Evolutionary conservation across 2,888 invertebrate species (phyloP), one percentile per base, ranked within the genome.

Genomic region (Chymomyza amoena): DNA sequence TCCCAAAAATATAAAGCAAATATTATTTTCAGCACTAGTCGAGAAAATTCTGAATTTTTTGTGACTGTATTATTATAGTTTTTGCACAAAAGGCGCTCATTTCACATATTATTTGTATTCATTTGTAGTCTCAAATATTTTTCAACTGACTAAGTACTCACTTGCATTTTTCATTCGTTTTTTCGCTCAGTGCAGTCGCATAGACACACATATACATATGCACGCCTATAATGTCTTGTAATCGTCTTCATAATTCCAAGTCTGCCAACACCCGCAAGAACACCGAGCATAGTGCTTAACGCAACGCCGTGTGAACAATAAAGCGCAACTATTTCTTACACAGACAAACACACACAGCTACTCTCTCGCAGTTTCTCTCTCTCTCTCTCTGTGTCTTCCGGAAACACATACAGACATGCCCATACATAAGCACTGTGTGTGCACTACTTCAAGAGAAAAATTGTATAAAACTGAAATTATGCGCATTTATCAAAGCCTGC

Each of bases 211-310:
- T 50, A 20, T 56, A 59, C 70, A 25, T 72, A 75, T 73, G 77
- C 68, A 72, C 75, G 74, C 79, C 85, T 80, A 82, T 87, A 82
- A 87, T 78, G 83, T 87, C 88, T 72, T 84, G 84, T 84, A 84
- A 84, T 88, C 88, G 88, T 84, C 84, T 88, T 86, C 78, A 88
- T 86, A 88, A 86, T 84, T 88, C 77, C 80, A 63, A 80, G 39
- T 65, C 66, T 66, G 16, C 56, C 18, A 15, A 52, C n/a, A 15
- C 54, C 61, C 70, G 50, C 59, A n/a, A 51, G 72, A 72, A 45
- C 45, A 56, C n/a, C n/a, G 5, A 85, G 72, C 75, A 80, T 82
- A 87, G 87, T 83, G 78, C 79, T 85, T 87, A 84, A 82, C 83
- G 85, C 79, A 78, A 68, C 78, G 78, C 80, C 39, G 39, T 80